A percentile compares a stretch with the other conserved stretches of the same genome.
Evolutionary conservation across 2,888 invertebrate species (phyloP).

Genomic region (Achlya flavicornis): DNA sequence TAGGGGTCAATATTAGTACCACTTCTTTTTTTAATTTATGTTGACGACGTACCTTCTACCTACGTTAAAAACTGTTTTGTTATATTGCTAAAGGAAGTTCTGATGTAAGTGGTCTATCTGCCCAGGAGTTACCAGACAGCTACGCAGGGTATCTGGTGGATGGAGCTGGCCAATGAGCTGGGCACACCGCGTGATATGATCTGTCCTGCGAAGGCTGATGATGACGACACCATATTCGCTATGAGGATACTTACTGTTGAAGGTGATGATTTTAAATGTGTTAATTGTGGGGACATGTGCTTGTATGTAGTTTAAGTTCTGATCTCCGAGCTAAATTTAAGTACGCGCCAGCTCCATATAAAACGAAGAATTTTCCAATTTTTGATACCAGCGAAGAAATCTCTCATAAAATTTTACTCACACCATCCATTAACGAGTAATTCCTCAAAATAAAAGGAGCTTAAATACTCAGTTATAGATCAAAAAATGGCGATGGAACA

Average conservation of each 20-base stretch:
- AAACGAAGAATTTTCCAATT: no score
- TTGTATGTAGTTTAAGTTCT: no score
- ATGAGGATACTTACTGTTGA: slow-evolving; percentile 85
- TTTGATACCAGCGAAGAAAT: no score
- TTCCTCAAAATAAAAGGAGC: no score
- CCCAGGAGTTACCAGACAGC: slow-evolving; percentile 87
- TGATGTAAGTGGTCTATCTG: background rate
- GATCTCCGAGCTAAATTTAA: no score
- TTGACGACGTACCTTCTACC: slow-evolving; percentile 8
- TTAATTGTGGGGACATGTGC: background rate
- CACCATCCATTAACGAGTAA: no score
- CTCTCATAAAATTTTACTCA: no score
- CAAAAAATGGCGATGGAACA: no score
- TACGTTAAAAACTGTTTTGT: background rate
- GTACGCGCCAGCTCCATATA: no score
- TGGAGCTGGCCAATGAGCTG: slow-evolving; percentile 87
- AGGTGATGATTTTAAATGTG: slow-evolving; percentile 50
- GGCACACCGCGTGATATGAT: slow-evolving; percentile 86
- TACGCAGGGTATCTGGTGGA: slow-evolving; percentile 91
- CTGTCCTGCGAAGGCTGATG: slow-evolving; percentile 86
- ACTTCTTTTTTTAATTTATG: background rate
- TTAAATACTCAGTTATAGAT: no score
- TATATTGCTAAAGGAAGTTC: no score
- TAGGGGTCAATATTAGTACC: background rate
- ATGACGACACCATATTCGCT: slow-evolving; percentile 85